phyloP scores from a whole-genome alignment of 2,113 vertebrate genomes.

The Lepisosteus osseus region DNA sequence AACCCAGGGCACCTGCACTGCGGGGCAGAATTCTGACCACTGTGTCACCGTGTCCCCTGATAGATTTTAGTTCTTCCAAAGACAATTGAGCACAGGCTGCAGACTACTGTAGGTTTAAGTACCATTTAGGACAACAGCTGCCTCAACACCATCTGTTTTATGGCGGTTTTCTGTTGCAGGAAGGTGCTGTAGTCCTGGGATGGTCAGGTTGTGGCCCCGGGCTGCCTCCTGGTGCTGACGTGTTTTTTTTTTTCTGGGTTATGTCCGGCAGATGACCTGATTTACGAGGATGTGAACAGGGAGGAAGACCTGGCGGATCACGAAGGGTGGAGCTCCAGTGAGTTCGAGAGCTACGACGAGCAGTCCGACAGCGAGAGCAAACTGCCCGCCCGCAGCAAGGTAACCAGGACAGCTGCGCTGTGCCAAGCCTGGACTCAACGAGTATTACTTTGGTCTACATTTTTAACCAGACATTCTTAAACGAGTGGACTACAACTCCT shows the following conservation, averaged over 20 bases:
- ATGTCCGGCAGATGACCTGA: conserved; percentile 54
- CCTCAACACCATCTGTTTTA: background rate
- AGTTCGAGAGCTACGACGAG: conserved; percentile 95
- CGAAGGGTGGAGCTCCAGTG: conserved; percentile 92
- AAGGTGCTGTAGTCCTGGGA: conserved; percentile 8
- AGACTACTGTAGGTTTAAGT: background rate
- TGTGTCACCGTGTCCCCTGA: no score
- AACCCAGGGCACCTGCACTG: no score
- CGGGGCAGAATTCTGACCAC: no score
- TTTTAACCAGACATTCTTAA: background rate
- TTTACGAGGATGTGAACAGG: conserved; percentile 76
- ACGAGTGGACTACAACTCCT: conserved; percentile 10
- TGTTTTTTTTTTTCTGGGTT: background rate
- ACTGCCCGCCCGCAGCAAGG: conserved; percentile 60
- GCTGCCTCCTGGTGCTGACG: background rate
- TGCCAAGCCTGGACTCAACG: background rate
- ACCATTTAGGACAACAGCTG: background rate
- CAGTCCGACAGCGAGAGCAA: conserved; percentile 77
- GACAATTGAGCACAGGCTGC: no score
- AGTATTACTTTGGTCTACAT: conserved; percentile 1
- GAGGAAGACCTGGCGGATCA: conserved; percentile 47
- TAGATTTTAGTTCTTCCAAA: no score
- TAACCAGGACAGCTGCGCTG: conserved; percentile 30
- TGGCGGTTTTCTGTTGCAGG: background rate
- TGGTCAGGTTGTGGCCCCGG: background rate